A percentile compares a stretch with the other conserved stretches of the same genome.
These are phyloP conservation scores for Vanacampus margaritifer DNA, from an alignment of 2,113 vertebrate genomes.

Conservation along the genomic window DNA sequence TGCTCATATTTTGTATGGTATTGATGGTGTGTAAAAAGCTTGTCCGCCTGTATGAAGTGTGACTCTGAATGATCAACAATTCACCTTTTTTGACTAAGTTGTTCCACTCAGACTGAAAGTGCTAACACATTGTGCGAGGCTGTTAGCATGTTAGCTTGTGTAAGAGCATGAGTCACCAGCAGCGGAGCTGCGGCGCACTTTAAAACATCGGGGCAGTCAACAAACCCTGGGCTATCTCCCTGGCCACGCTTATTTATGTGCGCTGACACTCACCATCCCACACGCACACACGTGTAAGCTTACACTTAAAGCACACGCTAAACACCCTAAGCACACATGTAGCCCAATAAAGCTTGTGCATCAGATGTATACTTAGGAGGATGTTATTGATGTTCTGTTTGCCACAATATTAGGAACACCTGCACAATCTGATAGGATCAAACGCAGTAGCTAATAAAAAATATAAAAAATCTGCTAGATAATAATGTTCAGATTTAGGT, in stretches of 20 bases:
- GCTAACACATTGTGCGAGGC: constrained; percentile 31
- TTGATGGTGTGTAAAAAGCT: too few relatives aligned
- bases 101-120: background rate
- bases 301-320: constrained; percentile 6
- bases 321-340: constrained; percentile 7
- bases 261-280: constrained; percentile 42
- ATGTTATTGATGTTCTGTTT: background rate
- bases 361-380: constrained; percentile 11
- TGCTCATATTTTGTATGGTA: too few relatives aligned
- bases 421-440: too few relatives aligned
- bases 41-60: too few relatives aligned
- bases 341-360: constrained; percentile 3
- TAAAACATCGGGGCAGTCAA: constrained; percentile 60
- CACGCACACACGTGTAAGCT: constrained; percentile 7
- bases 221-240: constrained; percentile 56
- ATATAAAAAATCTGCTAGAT: too few relatives aligned
- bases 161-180: constrained; percentile 54
- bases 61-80: too few relatives aligned
- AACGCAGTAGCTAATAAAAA: too few relatives aligned
- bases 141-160: constrained; percentile 44
- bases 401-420: too few relatives aligned
- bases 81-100: background rate
- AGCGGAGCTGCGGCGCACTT: constrained; percentile 43
- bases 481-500: too few relatives aligned
- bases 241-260: constrained; percentile 58